Evolutionary conservation across 2,113 vertebrate genomes (phyloP).

Genomic region (Rhinoptilus africanus): DNA sequence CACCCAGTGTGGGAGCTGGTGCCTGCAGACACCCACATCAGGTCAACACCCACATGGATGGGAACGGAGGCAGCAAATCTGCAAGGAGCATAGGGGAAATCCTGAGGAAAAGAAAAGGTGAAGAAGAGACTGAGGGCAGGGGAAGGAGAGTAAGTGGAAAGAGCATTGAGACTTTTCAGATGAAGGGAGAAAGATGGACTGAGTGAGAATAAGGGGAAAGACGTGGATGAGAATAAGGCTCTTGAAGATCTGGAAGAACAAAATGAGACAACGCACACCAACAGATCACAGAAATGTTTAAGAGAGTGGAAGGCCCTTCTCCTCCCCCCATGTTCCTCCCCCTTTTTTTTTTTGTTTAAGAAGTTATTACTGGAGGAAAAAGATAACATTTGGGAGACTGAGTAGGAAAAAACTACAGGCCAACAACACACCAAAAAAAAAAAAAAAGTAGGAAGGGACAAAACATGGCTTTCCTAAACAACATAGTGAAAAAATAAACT

Average conservation of each 20-base stretch:
- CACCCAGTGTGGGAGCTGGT: not conserved
- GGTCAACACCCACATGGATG: accelerated
- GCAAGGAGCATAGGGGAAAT: not conserved
- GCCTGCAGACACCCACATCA: not conserved
- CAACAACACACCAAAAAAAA: accelerated
- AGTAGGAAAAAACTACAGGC: not conserved
- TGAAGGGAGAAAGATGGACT: not conserved
- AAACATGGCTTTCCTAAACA: not conserved
- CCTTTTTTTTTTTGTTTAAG: accelerated
- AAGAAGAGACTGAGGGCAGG: not conserved
- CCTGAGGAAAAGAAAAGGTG: not conserved
- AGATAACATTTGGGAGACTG: not conserved
- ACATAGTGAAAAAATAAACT: not conserved
- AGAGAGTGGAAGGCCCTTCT: not conserved
- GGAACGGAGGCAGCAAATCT: not conserved
- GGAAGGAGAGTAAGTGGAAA: not conserved
- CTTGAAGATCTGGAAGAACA: not conserved
- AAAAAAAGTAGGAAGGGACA: accelerated
- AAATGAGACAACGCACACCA: not conserved
- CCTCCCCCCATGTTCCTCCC: not conserved
- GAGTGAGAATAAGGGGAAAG: not conserved
- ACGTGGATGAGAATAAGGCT: not conserved
- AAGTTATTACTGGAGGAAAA: not conserved
- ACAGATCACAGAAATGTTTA: not conserved
- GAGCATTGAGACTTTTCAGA: accelerated